phyloP scores from a whole-genome alignment of 2,888 invertebrate genomes.

The Bruchidius siliquastri region DNA sequence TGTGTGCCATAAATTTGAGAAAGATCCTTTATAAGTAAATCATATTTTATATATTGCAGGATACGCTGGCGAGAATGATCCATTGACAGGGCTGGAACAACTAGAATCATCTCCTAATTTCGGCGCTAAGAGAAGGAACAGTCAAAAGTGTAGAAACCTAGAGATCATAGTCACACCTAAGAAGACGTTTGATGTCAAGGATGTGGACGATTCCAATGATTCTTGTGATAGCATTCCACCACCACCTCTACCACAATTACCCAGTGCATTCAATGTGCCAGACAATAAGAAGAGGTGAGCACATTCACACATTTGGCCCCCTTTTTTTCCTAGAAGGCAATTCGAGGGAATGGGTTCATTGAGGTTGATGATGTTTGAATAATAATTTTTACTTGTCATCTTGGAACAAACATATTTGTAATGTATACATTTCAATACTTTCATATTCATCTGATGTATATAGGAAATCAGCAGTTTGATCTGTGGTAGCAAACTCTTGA shows the following conservation, averaged over 20 bases:
- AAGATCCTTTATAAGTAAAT: no score
- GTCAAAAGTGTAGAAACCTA: constrained; percentile 59
- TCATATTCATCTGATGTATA: no score
- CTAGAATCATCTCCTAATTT: constrained; percentile 42
- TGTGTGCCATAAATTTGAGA: no score
- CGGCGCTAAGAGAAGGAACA: constrained; percentile 21
- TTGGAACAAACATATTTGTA: no score
- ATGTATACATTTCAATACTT: no score
- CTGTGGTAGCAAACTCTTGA: no score
- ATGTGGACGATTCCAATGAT: constrained; percentile 53
- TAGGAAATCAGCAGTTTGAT: no score
- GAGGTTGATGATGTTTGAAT: no score
- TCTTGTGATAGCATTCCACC: constrained; percentile 59
- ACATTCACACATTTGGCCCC: no score
- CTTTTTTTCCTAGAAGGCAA: no score
- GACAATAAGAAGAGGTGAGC: constrained; percentile 25
- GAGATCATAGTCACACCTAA: constrained; percentile 71
- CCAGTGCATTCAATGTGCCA: constrained; percentile 47
- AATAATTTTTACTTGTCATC: no score
- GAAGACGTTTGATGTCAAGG: constrained; percentile 72
- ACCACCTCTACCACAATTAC: constrained; percentile 60
- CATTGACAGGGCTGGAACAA: constrained; percentile 34
- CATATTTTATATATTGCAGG: constrained; percentile 8
- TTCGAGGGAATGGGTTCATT: no score
- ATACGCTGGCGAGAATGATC: constrained; percentile 18